A percentile compares a stretch with the other conserved stretches of the same genome.
Conservation (phyloP, 2,797 vertebrate species). For the Chaenodraco wilsoni region DNA sequence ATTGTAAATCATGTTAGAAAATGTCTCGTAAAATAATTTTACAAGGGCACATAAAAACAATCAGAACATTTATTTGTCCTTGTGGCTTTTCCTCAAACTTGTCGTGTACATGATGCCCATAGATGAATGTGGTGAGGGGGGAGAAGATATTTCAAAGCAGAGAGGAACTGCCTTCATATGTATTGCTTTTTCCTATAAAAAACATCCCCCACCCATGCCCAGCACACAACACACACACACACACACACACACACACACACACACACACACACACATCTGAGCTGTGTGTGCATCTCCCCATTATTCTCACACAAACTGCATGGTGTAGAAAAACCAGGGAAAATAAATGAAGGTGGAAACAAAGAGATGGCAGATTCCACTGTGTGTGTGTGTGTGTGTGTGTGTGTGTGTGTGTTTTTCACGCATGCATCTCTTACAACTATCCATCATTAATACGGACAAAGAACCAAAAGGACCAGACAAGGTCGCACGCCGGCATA, state of each 20-base stretch:
- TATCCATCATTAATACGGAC: slow-evolving; percentile 75
- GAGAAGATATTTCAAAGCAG: slow-evolving; percentile 48
- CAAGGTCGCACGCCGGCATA: slow-evolving; percentile 30
- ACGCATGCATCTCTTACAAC: slow-evolving; percentile 56
- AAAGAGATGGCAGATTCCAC: slow-evolving; percentile 74
- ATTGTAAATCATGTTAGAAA: slow-evolving; percentile 6
- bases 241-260: no score
- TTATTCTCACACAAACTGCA: slow-evolving; percentile 73
- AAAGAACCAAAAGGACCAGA: slow-evolving; percentile 60
- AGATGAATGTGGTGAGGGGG: slow-evolving; percentile 35
- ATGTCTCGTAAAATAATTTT: background rate
- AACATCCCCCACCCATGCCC: slow-evolving; percentile 54
- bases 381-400: slow-evolving; percentile 7
- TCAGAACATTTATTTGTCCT: slow-evolving; percentile 2
- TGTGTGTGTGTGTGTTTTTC: slow-evolving; percentile 44
- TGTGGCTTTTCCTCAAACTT: slow-evolving; percentile 9
- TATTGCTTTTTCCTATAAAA: slow-evolving; percentile 48
- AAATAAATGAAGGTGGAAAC: slow-evolving; percentile 78
- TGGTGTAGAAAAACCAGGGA: slow-evolving; percentile 66
- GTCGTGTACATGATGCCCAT: slow-evolving; percentile 10
- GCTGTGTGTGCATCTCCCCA: slow-evolving; percentile 48
- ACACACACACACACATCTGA: background rate
- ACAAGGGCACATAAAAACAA: background rate
- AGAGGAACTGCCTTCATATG: slow-evolving; percentile 53
- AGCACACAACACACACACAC: slow-evolving; percentile 36